Evolutionary conservation across 2,888 invertebrate species (phyloP).

Genomic region (Drosophila tripunctata): DNA sequence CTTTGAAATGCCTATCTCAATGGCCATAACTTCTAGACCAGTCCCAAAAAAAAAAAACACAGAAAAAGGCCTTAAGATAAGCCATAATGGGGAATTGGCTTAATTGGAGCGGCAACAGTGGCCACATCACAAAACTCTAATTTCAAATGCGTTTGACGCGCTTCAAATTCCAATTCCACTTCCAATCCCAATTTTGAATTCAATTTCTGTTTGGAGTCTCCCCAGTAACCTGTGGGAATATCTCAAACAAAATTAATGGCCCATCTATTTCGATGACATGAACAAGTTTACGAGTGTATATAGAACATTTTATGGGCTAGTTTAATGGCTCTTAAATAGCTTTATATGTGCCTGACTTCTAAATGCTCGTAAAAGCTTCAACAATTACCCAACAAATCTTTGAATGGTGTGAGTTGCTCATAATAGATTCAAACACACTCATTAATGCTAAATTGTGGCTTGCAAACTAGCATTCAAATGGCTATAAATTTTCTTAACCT

Average conservation of each 20-base stretch:
- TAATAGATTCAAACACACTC: not conserved
- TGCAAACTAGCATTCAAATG: not conserved
- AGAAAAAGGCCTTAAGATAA: slow-evolving; percentile 19
- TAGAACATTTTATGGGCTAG: slow-evolving; percentile 42
- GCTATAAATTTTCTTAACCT: not conserved
- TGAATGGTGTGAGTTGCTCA: not conserved
- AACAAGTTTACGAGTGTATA: slow-evolving; percentile 32
- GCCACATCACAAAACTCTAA: slow-evolving; percentile 21
- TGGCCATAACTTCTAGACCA: slow-evolving; percentile 50
- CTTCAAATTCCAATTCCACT: slow-evolving; percentile 44
- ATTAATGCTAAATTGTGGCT: not conserved
- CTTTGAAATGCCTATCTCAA: slow-evolving; percentile 36
- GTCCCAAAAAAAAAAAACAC: not conserved
- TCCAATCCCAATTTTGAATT: slow-evolving; percentile 3
- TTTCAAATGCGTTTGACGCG: slow-evolving; percentile 65
- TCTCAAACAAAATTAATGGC: slow-evolving; percentile 21
- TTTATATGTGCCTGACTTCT: slow-evolving; percentile 48
- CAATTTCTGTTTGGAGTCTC: slow-evolving; percentile 12
- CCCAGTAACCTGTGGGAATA: slow-evolving; percentile 40
- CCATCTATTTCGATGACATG: slow-evolving; percentile 14
- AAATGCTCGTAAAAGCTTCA: slow-evolving; percentile 48
- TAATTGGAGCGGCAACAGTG: slow-evolving; percentile 50
- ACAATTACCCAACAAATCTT: slow-evolving; percentile 17
- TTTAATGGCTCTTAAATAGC: slow-evolving; percentile 64
- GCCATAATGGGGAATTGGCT: slow-evolving; percentile 23